Evolutionary conservation across 2,797 vertebrate genomes (phyloP).

Genomic region (Neosilurus hyrtlii): DNA sequence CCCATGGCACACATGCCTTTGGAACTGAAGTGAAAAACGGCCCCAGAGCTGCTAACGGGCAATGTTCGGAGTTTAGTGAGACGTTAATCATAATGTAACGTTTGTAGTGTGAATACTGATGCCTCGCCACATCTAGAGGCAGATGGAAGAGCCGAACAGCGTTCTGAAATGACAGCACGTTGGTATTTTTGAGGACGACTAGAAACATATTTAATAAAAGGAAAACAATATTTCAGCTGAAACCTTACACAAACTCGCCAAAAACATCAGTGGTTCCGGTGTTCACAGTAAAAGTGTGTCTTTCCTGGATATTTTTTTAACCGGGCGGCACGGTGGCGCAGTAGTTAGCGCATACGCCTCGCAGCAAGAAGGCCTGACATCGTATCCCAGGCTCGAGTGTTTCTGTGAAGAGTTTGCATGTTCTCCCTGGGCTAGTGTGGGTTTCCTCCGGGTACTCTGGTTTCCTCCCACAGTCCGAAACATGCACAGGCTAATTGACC

Average conservation of each 20-base stretch:
- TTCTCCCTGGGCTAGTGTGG: no score
- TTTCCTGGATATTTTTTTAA: not conserved
- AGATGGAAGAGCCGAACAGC: not conserved
- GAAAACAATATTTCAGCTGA: not conserved
- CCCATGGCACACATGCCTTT: slow-evolving; percentile 21
- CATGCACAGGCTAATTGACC: no score
- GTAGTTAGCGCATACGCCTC: no score
- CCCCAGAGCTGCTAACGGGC: slow-evolving; percentile 7
- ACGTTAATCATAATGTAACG: not conserved
- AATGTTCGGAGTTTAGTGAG: not conserved
- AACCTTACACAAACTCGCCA: not conserved
- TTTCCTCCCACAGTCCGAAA: no score
- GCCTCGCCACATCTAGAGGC: not conserved
- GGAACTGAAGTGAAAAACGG: slow-evolving; percentile 14
- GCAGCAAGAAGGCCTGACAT: no score
- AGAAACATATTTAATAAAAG: not conserved
- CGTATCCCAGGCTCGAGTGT: no score
- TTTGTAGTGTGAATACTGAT: slow-evolving; percentile 12
- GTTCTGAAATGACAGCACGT: not conserved
- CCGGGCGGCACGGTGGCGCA: no score
- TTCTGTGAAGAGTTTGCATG: no score
- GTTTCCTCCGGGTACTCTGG: no score
- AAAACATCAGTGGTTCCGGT: not conserved
- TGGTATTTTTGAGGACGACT: not conserved
- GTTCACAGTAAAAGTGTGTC: not conserved